Percentiles rank a stretch among this genome's conserved stretches.
Evolutionary conservation across 2,888 invertebrate genomes (phyloP).

Genomic region (Zygothrica quintamaculata): DNA sequence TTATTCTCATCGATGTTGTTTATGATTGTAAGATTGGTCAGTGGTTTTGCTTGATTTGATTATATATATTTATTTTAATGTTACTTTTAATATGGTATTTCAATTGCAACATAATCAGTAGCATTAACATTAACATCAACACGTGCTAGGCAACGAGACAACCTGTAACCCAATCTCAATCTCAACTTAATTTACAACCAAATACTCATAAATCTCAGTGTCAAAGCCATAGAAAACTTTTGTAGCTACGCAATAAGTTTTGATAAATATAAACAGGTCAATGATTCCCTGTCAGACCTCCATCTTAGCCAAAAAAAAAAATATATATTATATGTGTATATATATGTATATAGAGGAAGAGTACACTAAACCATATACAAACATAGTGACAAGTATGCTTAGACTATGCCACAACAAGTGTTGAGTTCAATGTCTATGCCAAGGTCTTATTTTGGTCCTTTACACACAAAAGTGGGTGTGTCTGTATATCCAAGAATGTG

Average conservation of each 20-base stretch:
- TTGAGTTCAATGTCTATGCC: conserved; percentile 65
- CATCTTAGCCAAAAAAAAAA: not conserved
- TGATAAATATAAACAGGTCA: conserved; percentile 66
- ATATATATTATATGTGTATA: no score
- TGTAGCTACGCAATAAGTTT: conserved; percentile 60
- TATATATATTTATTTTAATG: no score
- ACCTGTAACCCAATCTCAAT: conserved; percentile 41
- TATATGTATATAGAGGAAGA: no score
- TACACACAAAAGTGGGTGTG: conserved; percentile 37
- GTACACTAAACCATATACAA: not conserved
- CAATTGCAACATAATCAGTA: conserved; percentile 53
- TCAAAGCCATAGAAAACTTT: conserved; percentile 24
- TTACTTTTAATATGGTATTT: conserved; percentile 64
- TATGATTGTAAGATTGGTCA: conserved; percentile 62
- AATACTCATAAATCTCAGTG: not conserved
- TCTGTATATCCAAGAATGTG: not conserved
- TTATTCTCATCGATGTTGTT: not conserved
- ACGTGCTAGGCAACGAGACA: conserved; percentile 45
- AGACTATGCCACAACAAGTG: conserved; percentile 20
- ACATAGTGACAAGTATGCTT: not conserved
- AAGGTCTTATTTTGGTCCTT: conserved; percentile 49
- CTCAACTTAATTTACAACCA: conserved; percentile 25
- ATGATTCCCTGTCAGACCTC: conserved; percentile 48
- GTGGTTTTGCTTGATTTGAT: conserved; percentile 64
- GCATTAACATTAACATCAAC: conserved; percentile 7